Evolutionary conservation across 2,888 invertebrate genomes (phyloP), one percentile per base, ranked within the genome.

Genomic region (Coenonympha glycerion): DNA sequence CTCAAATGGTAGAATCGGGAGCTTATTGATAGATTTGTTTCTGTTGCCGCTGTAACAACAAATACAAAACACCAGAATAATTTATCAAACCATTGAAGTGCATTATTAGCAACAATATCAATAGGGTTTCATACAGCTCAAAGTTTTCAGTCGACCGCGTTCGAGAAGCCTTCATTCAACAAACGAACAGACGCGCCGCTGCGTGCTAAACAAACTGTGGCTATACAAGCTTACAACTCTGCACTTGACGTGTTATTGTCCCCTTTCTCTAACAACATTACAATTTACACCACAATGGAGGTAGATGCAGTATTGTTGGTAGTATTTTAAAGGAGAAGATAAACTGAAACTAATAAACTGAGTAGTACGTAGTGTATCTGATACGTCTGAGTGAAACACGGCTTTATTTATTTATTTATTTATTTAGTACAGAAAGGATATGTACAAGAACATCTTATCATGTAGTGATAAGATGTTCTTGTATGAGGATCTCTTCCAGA

Each of bases 191-290:
- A 8, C 19, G 8, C n/a, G n/a, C n/a, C n/a, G n/a, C n/a, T n/a
- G n/a, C n/a, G n/a, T n/a, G n/a, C n/a, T n/a, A n/a, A 15, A 31
- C 31, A 22, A 30, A 47, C 30, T 37, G 31, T 22, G 22, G 22
- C 18, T 18, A 24, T 6, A 31, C 33, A n/a, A 40, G 24, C 24
- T 47, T 40, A 11, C 9, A 47, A 39, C 22, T 40, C 16, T 47
- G 40, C 40, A 33, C 22, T 40, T 24, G 47, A 33, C 47, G 41
- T 42, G 41, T 30, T 13, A 30, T 18, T 42, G 30, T 28, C 28
- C 30, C 30, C 18, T 42, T 42, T 42, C 18, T 18, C 19, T 30
- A 42, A 30, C 41, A 30, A 18, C 19, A 13, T 30, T 42, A n/a
- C n/a, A n/a, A n/a, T n/a, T n/a, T n/a, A 30, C 11, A 41, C 8